A percentile compares a stretch with the other conserved stretches of the same genome.
Conservation (phyloP, 2,888 invertebrate genomes). For the Cheilosia soror region DNA sequence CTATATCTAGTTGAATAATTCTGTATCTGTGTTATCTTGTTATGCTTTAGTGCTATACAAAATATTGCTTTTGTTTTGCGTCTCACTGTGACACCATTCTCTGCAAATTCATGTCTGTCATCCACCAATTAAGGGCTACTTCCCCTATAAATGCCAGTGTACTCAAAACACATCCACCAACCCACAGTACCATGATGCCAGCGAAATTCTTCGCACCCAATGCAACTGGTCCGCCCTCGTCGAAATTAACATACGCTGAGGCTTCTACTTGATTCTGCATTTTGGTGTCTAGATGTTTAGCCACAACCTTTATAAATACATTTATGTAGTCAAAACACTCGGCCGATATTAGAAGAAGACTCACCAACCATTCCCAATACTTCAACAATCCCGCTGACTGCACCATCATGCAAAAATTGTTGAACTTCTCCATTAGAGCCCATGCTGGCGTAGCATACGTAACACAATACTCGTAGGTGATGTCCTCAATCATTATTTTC, state of each 20-base stretch:
- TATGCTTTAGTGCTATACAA: too few species aligned
- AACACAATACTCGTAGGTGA: constrained; percentile 88
- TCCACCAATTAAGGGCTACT: not conserved
- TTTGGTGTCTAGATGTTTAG: constrained; percentile 78
- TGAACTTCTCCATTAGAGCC: constrained; percentile 85
- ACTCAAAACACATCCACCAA: constrained; percentile 78
- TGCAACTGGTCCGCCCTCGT: constrained; percentile 78
- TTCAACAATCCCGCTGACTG: constrained; percentile 87
- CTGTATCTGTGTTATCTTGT: too few species aligned
- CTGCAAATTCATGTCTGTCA: too few species aligned
- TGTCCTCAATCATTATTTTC: constrained; percentile 87
- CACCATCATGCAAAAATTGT: constrained; percentile 85
- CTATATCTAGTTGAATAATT: too few species aligned
- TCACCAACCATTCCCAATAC: constrained; percentile 86
- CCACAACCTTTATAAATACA: constrained; percentile 72
- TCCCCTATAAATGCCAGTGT: constrained; percentile 77
- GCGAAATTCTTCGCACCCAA: constrained; percentile 81
- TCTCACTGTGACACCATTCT: too few species aligned
- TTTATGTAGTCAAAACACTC: not conserved
- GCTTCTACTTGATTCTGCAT: constrained; percentile 80
- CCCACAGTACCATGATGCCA: constrained; percentile 81
- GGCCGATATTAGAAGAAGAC: constrained; percentile 39
- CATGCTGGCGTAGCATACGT: constrained; percentile 87
- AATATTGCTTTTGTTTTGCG: too few species aligned
- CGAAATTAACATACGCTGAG: constrained; percentile 76